Evolutionary conservation across 2,797 vertebrate species (phyloP).

Genomic region (Myripristis jacobus): DNA sequence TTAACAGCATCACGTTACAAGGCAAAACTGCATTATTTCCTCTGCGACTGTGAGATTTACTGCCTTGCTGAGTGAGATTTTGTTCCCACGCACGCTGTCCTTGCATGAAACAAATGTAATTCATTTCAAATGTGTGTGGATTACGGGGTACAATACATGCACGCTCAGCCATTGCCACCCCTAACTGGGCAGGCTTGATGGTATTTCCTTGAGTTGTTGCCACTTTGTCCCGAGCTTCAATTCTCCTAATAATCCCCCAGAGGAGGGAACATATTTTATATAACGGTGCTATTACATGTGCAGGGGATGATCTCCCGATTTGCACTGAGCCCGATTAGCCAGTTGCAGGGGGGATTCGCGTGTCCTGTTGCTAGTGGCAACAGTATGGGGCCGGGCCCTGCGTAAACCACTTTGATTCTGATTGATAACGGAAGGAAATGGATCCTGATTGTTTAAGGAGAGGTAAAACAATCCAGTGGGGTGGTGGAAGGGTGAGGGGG

Average conservation of each 20-base stretch:
- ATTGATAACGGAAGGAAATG: slow-evolving; percentile 77
- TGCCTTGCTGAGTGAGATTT: background rate
- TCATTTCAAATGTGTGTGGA: background rate
- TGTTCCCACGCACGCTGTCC: no score
- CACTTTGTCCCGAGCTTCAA: slow-evolving; percentile 28
- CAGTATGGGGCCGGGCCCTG: slow-evolving; percentile 61
- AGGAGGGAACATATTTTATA: slow-evolving; percentile 36
- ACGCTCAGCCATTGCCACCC: slow-evolving; percentile 8
- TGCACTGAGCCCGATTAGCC: slow-evolving; percentile 34
- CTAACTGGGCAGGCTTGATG: no score
- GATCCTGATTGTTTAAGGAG: slow-evolving; percentile 57
- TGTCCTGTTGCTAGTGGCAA: slow-evolving; percentile 87
- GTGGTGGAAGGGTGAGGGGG: slow-evolving; percentile 15
- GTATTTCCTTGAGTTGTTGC: background rate
- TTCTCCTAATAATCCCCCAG: slow-evolving; percentile 22
- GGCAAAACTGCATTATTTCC: background rate
- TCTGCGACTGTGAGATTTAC: background rate
- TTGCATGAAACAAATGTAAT: background rate
- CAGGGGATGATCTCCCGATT: slow-evolving; percentile 35
- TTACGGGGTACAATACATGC: background rate
- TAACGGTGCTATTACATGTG: slow-evolving; percentile 39
- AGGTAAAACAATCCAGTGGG: slow-evolving; percentile 42
- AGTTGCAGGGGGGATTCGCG: slow-evolving; percentile 46
- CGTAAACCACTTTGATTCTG: slow-evolving; percentile 74
- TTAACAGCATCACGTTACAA: slow-evolving; percentile 1